These are phyloP conservation scores for Pristionchus maxplancki DNA, from an alignment of 2,888 invertebrate species.

Conservation along the genomic window DNA sequence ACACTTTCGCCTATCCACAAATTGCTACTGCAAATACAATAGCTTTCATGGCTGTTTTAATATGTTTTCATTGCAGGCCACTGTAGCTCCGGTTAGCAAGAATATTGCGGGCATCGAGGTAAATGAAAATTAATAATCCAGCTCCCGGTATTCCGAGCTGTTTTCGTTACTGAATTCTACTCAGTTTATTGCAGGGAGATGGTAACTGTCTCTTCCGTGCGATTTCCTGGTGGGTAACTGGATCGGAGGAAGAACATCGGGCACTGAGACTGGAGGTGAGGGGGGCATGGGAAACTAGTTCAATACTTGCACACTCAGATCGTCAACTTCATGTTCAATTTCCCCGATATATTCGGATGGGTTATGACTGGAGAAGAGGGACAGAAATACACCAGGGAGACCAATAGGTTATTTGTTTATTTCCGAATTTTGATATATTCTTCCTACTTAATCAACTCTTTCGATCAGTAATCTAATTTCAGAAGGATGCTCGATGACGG, in stretches of 20 bases:
- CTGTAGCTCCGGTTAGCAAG: background rate
- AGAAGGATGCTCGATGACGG: constrained; percentile 8
- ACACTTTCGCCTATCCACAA: no score
- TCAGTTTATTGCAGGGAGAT: constrained; percentile 39
- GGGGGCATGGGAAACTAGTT: no score
- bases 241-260: background rate
- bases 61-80: background rate
- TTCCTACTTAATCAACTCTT: no score
- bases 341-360: background rate
- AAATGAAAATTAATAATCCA: background rate
- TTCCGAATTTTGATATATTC: no score
- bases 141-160: no score
- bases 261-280: background rate
- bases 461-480: no score
- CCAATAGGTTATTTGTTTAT: background rate
- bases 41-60: background rate
- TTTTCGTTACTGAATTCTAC: background rate
- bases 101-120: background rate
- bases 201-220: constrained; percentile 48
- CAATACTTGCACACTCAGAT: no score
- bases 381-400: background rate
- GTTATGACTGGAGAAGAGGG: constrained; percentile 12
- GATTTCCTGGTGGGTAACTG: constrained; percentile 27
- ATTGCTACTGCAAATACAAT: no score
- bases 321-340: background rate